Evolutionary conservation across 2,113 vertebrate species (phyloP).

Genomic region (Tetraodon nigroviridis): DNA sequence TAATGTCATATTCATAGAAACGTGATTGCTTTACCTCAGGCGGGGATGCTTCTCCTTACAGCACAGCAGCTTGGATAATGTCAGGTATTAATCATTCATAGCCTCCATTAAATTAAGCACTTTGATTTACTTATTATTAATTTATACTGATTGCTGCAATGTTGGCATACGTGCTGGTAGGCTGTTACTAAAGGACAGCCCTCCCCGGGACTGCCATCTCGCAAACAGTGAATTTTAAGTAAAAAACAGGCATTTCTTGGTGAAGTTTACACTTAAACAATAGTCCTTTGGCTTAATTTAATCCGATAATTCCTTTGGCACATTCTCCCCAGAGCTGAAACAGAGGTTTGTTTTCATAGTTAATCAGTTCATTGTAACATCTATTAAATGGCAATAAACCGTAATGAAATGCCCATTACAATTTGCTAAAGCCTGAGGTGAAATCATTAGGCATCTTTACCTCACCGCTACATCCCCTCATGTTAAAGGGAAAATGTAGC

Average conservation of each 20-base stretch:
- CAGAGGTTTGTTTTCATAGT: neutral
- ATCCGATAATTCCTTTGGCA: neutral
- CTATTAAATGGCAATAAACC: neutral
- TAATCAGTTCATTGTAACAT: neutral
- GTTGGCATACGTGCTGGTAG: constrained; percentile 50
- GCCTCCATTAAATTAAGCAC: constrained; percentile 67
- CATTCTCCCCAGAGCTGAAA: neutral
- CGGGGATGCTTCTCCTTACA: constrained; percentile 55
- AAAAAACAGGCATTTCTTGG: constrained; percentile 12
- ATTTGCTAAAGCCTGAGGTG: neutral
- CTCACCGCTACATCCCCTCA: too few species aligned
- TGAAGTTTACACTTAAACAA: neutral
- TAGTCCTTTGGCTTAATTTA: neutral
- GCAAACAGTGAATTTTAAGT: constrained; percentile 38
- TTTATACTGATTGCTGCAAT: constrained; percentile 65
- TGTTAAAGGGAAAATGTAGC: too few species aligned
- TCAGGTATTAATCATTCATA: constrained; percentile 74
- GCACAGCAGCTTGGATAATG: constrained; percentile 68
- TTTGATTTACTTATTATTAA: constrained; percentile 74
- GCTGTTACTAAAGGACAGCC: constrained; percentile 44
- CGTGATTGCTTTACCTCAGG: constrained; percentile 63
- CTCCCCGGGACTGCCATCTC: constrained; percentile 50
- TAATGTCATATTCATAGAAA: constrained; percentile 69
- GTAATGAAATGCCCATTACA: neutral
- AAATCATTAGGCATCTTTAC: neutral